Conservation (phyloP, 2,797 vertebrate species). For the Pterois miles region DNA sequence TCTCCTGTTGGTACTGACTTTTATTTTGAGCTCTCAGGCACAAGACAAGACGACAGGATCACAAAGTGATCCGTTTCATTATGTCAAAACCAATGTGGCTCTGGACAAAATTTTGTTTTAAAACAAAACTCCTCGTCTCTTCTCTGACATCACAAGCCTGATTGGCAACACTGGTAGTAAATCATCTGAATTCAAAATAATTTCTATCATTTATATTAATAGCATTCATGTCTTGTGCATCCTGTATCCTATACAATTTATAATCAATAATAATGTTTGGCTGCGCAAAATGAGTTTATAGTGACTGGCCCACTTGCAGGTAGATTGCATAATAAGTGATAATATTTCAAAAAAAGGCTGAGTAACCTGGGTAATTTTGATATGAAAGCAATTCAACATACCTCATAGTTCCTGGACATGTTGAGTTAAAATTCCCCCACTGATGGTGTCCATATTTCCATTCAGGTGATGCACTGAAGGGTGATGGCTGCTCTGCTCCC, state of each 20-base stretch:
- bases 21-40: too few species aligned
- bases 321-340: neutral
- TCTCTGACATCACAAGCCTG: too few species aligned
- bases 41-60: too few species aligned
- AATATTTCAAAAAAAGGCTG: neutral
- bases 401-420: conserved; percentile 89
- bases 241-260: neutral
- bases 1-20: too few species aligned
- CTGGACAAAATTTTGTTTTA: too few species aligned
- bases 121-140: too few species aligned
- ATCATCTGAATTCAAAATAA: too few species aligned
- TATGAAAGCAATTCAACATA: conserved; percentile 44
- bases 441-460: conserved; percentile 83
- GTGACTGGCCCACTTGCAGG: neutral
- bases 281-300: neutral
- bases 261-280: neutral
- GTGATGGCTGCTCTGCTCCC: conserved; percentile 58
- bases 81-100: too few species aligned
- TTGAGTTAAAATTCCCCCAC: conserved; percentile 78
- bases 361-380: neutral
- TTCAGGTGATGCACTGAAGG: conserved; percentile 71
- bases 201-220: too few species aligned
- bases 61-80: too few species aligned
- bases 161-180: too few species aligned
- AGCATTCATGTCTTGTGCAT: neutral